Evolutionary conservation across 2,797 vertebrate genomes (phyloP).

Genomic region (Parauchenoglanis ngamensis): DNA sequence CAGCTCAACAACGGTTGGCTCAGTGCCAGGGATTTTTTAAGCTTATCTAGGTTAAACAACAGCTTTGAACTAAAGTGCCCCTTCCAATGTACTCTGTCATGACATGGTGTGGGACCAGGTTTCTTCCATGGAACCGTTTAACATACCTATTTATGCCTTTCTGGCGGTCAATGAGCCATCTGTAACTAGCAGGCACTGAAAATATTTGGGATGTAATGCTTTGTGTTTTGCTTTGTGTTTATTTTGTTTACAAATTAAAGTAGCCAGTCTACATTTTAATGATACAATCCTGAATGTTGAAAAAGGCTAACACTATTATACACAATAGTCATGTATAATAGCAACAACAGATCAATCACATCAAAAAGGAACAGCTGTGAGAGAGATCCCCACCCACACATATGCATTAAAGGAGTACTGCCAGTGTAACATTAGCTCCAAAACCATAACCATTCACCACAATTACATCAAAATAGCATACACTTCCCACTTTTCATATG

Average conservation of each 20-base stretch:
- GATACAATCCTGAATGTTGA: background rate
- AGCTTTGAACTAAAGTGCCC: conserved; percentile 53
- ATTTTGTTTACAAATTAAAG: background rate
- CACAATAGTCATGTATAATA: background rate
- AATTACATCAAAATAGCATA: background rate
- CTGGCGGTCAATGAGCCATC: background rate
- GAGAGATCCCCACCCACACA: too few species aligned
- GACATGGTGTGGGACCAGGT: background rate
- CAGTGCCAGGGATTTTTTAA: conserved; percentile 50
- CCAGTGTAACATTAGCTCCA: background rate
- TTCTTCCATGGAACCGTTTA: conserved; percentile 34
- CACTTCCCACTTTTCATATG: background rate
- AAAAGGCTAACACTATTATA: background rate
- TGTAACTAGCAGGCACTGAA: background rate
- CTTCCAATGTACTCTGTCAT: conserved; percentile 1
- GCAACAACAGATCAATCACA: background rate
- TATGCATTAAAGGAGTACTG: background rate
- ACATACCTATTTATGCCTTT: background rate
- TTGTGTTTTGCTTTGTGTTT: background rate
- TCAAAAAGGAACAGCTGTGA: background rate
- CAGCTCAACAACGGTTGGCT: conserved; percentile 40
- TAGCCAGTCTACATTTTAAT: background rate
- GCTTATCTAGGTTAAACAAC: conserved; percentile 75
- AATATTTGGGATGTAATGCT: background rate
- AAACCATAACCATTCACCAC: background rate